Conservation (phyloP, 2,888 invertebrate genomes). For the Drosophila fulvimacula region DNA sequence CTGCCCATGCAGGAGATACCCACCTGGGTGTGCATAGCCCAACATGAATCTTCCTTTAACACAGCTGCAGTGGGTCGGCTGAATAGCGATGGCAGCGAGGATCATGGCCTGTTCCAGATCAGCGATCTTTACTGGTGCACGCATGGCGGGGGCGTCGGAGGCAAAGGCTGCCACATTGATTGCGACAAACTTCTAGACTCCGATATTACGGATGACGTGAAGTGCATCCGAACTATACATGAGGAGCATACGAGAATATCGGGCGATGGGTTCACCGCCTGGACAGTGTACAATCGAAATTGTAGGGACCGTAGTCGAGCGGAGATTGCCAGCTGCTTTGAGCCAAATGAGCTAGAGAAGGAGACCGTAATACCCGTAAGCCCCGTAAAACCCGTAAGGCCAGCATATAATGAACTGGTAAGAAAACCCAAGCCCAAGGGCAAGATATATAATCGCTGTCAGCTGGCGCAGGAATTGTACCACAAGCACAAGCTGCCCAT, state of each 20-base stretch:
- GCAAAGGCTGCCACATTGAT: conserved; percentile 88
- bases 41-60: conserved; percentile 89
- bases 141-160: conserved; percentile 84
- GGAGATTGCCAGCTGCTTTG: conserved; percentile 69
- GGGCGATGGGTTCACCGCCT: conserved; percentile 90
- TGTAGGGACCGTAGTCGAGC: conserved; percentile 86
- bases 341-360: conserved; percentile 41
- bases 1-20: conserved; percentile 86
- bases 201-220: conserved; percentile 89
- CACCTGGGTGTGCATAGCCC: conserved; percentile 90
- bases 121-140: conserved; percentile 90
- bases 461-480: conserved; percentile 88
- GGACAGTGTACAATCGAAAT: conserved; percentile 89
- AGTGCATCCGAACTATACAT: conserved; percentile 88
- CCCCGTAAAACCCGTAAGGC: conserved; percentile 10
- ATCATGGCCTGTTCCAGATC: conserved; percentile 90
- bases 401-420: conserved; percentile 2
- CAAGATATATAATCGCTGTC: conserved; percentile 88
- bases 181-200: conserved; percentile 88
- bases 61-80: conserved; percentile 87
- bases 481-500: conserved; percentile 85
- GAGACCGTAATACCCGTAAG: conserved; percentile 6
- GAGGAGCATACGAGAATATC: conserved; percentile 88
- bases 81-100: conserved; percentile 85
- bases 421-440: conserved; percentile 64